A percentile compares a stretch with the other conserved stretches of the same genome.
These are phyloP conservation scores for Odontocolon sp. DNA, from an alignment of 2,888 invertebrate genomes.

Conservation along the genomic window DNA sequence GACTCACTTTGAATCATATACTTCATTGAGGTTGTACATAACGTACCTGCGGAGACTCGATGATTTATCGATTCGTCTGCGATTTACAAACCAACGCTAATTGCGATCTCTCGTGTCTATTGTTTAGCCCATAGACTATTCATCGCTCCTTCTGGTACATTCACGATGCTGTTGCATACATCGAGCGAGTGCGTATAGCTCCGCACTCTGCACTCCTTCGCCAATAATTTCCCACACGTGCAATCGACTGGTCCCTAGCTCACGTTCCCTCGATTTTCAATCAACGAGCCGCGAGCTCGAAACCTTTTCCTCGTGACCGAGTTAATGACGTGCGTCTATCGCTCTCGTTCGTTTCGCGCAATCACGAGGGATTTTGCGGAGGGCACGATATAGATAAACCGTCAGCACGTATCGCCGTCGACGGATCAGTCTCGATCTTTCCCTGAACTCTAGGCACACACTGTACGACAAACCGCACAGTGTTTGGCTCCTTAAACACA, in stretches of 20 bases:
- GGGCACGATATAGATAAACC: neutral
- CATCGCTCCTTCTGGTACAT: slow-evolving; percentile 33
- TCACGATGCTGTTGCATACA: slow-evolving; percentile 27
- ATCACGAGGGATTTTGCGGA: slow-evolving; percentile 11
- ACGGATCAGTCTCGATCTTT: neutral
- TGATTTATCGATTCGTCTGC: slow-evolving; percentile 55
- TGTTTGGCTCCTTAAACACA: no score
- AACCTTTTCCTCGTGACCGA: slow-evolving; percentile 57
- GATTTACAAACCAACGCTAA: slow-evolving; percentile 53
- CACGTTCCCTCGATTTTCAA: slow-evolving; percentile 60
- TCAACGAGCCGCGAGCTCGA: slow-evolving; percentile 46
- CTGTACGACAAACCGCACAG: no score
- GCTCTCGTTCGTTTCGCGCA: slow-evolving; percentile 22
- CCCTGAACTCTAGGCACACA: neutral
- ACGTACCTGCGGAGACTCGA: slow-evolving; percentile 36
- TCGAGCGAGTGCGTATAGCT: slow-evolving; percentile 30
- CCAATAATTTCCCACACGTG: slow-evolving; percentile 50
- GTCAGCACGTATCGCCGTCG: slow-evolving; percentile 1
- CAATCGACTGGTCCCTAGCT: slow-evolving; percentile 13
- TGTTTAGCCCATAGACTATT: slow-evolving; percentile 50
- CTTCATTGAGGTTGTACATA: slow-evolving; percentile 7
- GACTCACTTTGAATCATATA: neutral
- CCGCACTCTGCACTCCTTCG: slow-evolving; percentile 23
- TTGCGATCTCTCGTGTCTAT: slow-evolving; percentile 59
- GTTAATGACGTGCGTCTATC: slow-evolving; percentile 56